Base-by-base conservation (phyloP, 2,888 invertebrate genomes). In the Physocephala rufipes region DNA sequence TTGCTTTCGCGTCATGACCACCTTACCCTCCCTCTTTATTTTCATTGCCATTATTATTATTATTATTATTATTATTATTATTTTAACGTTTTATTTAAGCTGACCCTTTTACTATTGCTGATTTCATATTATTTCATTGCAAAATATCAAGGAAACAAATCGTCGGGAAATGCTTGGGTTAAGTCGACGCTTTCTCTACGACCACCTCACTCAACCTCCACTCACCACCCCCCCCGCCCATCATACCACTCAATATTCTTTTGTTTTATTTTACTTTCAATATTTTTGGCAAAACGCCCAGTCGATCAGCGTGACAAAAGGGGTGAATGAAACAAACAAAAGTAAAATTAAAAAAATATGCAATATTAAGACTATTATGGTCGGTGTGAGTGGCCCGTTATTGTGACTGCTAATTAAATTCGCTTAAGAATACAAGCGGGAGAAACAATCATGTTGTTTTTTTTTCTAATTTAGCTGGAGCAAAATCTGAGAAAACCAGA, bases 201-300 rank as follows among this genome's bases (percentile, higher is more conserved):
- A n/a, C n/a, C n/a, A n/a, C n/a, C n/a, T n/a, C n/a, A n/a, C n/a
- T n/a, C n/a, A n/a, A n/a, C n/a, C n/a, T n/a, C n/a, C n/a, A n/a
- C n/a, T n/a, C n/a, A n/a, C n/a, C n/a, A n/a, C n/a, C n/a, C n/a
- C n/a, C n/a, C n/a, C n/a, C n/a, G n/a, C n/a, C n/a, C n/a, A n/a
- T n/a, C n/a, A n/a, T n/a, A n/a, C n/a, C n/a, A 28, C 24, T 58
- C 28, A 1, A 36, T 30, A 30, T 62, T 62, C 21, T n/a, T 43
- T 62, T 62, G 58, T 15, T 53, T 53, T 15, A 36, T 36, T 36
- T 9, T 36, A 9, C 36, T 58, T 45, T 24, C 21, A 24, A 62
- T 45, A 43, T 61, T 62, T 62, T 45, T 62, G 62, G 43, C 62
- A 62, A 13, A 62, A 43, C 24, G 43, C 62, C 62, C 36, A 62